Evolutionary conservation across 37 sponge, comb jelly and placozoan species (phyloP).

Genomic region (Lycopodina hypogea): DNA sequence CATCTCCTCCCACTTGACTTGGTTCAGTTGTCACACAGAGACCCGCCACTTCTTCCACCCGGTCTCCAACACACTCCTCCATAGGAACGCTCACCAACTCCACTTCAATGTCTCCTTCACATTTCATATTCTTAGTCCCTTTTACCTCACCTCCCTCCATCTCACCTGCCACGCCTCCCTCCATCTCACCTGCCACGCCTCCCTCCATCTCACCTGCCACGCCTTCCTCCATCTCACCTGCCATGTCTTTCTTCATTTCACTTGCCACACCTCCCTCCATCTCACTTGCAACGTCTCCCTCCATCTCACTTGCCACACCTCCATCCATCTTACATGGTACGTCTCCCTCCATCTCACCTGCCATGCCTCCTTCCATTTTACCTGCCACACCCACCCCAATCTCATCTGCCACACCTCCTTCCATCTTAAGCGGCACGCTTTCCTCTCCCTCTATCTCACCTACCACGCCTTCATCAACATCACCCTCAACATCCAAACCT

Average conservation of each 20-base stretch:
- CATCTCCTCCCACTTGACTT: not conserved
- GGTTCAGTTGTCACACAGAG: not conserved
- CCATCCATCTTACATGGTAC: not conserved
- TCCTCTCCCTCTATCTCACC: not conserved
- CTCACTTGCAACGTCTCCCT: not conserved
- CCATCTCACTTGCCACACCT: not conserved
- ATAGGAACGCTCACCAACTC: not conserved
- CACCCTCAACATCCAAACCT: not conserved
- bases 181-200: not conserved
- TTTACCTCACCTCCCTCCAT: not conserved
- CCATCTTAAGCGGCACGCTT: not conserved
- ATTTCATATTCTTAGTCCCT: not conserved
- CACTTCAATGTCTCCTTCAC: not conserved
- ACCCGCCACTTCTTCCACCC: not conserved
- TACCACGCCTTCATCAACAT: not conserved
- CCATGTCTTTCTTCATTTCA: not conserved
- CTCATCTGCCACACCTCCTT: constrained; percentile 1
- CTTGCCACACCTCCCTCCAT: not conserved
- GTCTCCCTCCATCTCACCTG: not conserved
- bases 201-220: not conserved
- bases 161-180: not conserved
- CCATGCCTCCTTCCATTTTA: not conserved
- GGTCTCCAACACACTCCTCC: not conserved
- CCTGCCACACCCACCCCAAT: not conserved
- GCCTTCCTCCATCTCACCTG: not conserved